phyloP scores from a whole-genome alignment of 2,113 vertebrate genomes.

The Antigone vipio region DNA sequence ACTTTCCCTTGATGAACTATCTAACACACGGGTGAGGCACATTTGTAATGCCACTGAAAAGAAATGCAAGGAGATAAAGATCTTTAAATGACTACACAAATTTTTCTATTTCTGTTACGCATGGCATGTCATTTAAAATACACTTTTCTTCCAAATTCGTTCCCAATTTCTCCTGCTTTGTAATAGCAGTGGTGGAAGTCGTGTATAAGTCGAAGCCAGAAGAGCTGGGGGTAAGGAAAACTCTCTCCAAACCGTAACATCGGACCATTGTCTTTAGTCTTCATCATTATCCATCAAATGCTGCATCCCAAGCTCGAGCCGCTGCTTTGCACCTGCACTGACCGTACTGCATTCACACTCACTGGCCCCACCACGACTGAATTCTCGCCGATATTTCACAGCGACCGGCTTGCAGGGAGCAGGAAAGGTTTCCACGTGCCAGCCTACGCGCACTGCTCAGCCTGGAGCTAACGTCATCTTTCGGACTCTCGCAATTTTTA shows the following conservation, averaged over 20 bases:
- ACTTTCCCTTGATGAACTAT: neutral
- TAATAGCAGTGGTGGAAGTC: neutral
- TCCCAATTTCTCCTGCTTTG: neutral
- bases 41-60: neutral
- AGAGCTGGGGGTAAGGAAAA: neutral
- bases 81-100: neutral
- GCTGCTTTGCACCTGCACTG: rapidly evolving
- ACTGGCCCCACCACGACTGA: neutral
- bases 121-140: neutral
- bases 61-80: neutral
- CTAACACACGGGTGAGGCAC: neutral
- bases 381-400: neutral
- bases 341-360: neutral
- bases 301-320: neutral
- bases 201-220: neutral
- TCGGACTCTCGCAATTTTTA: neutral
- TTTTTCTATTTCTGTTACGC: neutral
- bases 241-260: neutral
- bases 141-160: neutral
- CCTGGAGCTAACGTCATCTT: rapidly evolving
- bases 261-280: neutral
- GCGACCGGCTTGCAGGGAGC: neutral
- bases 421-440: neutral
- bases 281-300: neutral
- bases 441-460: neutral